Percentiles rank a stretch among this genome's conserved stretches.
phyloP scores from a whole-genome alignment of 1,140 invertebrate genomes.

The Whitmania pigra region DNA sequence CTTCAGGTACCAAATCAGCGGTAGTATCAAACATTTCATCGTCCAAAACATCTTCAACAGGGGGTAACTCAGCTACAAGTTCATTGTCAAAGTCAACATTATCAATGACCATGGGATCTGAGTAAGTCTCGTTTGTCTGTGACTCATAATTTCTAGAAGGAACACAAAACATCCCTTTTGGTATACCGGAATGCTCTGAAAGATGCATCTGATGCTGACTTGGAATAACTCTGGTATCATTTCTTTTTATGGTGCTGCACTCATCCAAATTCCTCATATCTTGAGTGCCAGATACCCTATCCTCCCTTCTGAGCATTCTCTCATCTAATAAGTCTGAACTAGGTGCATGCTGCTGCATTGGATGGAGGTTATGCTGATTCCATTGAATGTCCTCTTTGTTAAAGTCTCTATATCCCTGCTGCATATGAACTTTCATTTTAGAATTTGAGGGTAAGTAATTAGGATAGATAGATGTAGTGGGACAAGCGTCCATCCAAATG shows the following conservation, averaged over 20 bases:
- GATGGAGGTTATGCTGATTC: too few species aligned
- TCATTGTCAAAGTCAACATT: conserved; percentile 1
- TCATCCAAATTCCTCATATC: neutral
- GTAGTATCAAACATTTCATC: neutral
- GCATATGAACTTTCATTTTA: neutral
- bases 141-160: neutral
- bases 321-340: neutral
- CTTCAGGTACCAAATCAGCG: neutral
- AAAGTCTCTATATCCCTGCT: too few species aligned
- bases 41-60: neutral
- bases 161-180: neutral
- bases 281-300: neutral
- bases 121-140: neutral
- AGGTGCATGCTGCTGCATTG: too few species aligned
- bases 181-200: neutral
- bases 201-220: neutral
- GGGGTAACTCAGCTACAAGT: neutral
- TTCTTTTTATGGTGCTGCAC: neutral
- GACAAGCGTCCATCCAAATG: conserved; percentile 32
- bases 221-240: neutral
- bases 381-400: too few species aligned
- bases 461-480: neutral
- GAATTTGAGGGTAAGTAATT: neutral
- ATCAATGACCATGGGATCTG: neutral
- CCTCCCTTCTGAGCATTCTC: conserved; percentile 8